These are phyloP conservation scores for Xanthorhoe spadicearia DNA, from an alignment of 2,888 invertebrate species.

Conservation along the genomic window DNA sequence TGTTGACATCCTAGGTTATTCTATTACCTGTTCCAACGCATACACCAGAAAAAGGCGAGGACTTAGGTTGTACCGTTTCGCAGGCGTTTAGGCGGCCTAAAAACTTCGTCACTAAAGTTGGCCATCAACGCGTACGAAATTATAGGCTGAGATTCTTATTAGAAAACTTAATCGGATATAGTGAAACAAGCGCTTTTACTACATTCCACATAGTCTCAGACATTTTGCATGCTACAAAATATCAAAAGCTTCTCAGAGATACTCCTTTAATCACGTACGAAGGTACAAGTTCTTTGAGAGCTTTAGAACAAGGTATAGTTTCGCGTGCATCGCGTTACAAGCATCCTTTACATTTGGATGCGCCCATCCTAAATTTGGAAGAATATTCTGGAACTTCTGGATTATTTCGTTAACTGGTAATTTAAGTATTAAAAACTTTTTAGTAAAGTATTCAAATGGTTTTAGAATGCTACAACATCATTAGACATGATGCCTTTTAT, in stretches of 20 bases:
- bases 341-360: constrained; percentile 62
- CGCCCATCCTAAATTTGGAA: constrained; percentile 53
- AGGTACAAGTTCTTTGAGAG: constrained; percentile 29
- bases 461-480: no score
- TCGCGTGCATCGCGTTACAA: constrained; percentile 56
- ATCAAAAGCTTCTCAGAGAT: constrained; percentile 23
- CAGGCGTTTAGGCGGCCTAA: no score
- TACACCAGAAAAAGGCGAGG: no score
- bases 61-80: no score
- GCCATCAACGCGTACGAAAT: no score
- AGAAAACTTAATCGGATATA: background rate
- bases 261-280: constrained; percentile 31
- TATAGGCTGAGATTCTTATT: no score
- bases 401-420: background rate
- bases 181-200: background rate
- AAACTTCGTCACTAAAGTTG: no score
- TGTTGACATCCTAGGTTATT: no score
- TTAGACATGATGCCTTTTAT: no score
- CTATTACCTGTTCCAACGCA: no score
- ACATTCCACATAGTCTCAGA: background rate
- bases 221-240: constrained; percentile 9
- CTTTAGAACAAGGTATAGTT: constrained; percentile 27
- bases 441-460: no score
- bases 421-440: background rate
- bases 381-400: constrained; percentile 35